Conservation (phyloP, 53 echinoderm and acorn worm genomes). For the Antedon mediterranea region DNA sequence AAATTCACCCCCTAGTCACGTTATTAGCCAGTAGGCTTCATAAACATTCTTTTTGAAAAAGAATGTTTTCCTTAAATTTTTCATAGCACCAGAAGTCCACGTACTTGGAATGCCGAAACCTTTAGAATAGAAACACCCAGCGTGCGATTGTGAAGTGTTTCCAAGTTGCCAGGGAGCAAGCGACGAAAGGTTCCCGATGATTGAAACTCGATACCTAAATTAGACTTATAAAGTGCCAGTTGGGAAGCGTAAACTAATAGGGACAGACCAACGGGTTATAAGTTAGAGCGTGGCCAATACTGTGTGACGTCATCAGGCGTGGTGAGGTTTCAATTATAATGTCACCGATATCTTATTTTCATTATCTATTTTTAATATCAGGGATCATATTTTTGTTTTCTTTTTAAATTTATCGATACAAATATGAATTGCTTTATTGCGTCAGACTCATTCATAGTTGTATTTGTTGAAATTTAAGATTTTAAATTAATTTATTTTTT, state of each 20-base stretch:
- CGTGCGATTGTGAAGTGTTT: not conserved
- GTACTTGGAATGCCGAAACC: not conserved
- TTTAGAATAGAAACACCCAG: not conserved
- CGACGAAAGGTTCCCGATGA: constrained; percentile 9
- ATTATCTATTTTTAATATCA: not conserved
- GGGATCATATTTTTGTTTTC: not conserved
- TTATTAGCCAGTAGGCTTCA: not conserved
- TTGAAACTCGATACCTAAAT: constrained; percentile 1
- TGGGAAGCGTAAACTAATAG: not conserved
- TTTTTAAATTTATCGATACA: not conserved
- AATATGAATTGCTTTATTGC: not conserved
- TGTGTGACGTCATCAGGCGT: not conserved
- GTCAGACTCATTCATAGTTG: too few relatives aligned
- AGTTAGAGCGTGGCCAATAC: not conserved
- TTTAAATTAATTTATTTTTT: too few relatives aligned
- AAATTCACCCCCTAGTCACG: not conserved
- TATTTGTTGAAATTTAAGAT: too few relatives aligned
- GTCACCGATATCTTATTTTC: not conserved
- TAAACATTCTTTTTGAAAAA: not conserved
- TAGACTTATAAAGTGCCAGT: not conserved
- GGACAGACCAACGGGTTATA: not conserved
- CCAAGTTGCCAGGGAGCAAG: constrained; percentile 10
- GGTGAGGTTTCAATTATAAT: not conserved
- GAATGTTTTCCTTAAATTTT: not conserved
- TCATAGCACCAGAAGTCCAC: not conserved